Evolutionary conservation across 2,888 invertebrate genomes (phyloP), one percentile per base, ranked within the genome.

Genomic region (Eristalinus sepulchralis): DNA sequence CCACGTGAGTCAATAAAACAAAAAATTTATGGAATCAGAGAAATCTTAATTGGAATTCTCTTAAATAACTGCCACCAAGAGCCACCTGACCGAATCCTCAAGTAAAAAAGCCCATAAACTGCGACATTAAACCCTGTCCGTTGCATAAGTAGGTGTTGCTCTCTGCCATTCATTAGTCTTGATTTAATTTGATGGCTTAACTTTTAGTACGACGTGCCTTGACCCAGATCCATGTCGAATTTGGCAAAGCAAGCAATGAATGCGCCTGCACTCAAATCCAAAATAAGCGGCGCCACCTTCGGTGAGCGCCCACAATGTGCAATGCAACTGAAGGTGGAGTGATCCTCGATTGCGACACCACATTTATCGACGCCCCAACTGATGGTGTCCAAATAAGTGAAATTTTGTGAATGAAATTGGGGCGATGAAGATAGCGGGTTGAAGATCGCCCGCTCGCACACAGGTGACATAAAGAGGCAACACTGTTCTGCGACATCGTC

Each of bases 171-270:
- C 47, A 47, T 47, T 47, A 47, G 47, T 47, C n/a, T 47, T 1
- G 47, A 47, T 17, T 47, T 47, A 47, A 47, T 47, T 17, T 47
- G 47, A 47, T 47, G 47, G 47, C 17, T 47, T 47, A 8, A 47
- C 47, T 47, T 47, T 47, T 47, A 47, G 47, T 47, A 47, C 47
- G 47, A 17, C 2, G 17, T 39, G 34, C 64, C 75, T 75, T 75
- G 64, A 66, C 75, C 64, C 75, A 66, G 31, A 55, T 75, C 36
- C 64, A 66, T 39, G 36, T 64, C 57, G 11, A 53, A 27, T 75
- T 59, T 27, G 55, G 11, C 57, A 57, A 13, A 66, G 27, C 27
- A 27, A 53, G 17, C 20, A 75, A 57, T 75, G 39, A 64, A 59
- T 59, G 47, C 17, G 47, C 47, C 17, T 47, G 47, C 47, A 47